Conservation (phyloP, 2,888 invertebrate species). For the Agrypnus murinus region DNA sequence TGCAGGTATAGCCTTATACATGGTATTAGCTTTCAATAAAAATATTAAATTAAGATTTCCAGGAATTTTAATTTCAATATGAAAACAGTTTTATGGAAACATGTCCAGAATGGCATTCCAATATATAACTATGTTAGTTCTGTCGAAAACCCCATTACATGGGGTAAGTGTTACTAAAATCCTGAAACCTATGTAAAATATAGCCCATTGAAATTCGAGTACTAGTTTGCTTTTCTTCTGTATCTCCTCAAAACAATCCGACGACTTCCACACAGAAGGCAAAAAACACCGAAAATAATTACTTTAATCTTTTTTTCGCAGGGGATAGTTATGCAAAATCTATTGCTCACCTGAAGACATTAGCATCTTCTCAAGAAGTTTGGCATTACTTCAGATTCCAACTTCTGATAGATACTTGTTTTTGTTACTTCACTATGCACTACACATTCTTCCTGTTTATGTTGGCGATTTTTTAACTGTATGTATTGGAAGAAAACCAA, state of each 20-base stretch:
- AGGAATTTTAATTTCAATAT: constrained; percentile 9
- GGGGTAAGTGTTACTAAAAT: constrained; percentile 47
- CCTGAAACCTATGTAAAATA: constrained; percentile 71
- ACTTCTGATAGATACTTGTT: no score
- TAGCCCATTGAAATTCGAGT: constrained; percentile 71
- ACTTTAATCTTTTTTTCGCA: constrained; percentile 72
- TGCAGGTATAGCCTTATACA: constrained; percentile 64
- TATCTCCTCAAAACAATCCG: no score
- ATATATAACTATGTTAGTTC: constrained; percentile 46
- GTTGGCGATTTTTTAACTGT: no score
- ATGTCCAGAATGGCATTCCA: background rate
- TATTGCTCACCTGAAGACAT: background rate
- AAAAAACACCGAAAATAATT: no score
- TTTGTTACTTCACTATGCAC: no score
- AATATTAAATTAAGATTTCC: background rate
- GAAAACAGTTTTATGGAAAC: background rate
- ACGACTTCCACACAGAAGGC: no score
- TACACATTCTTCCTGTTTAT: no score
- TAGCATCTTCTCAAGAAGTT: no score
- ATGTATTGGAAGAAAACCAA: no score
- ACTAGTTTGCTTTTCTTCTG: no score
- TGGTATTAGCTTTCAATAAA: background rate
- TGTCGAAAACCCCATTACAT: constrained; percentile 53
- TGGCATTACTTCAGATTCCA: no score
- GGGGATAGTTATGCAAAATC: constrained; percentile 53